These are phyloP conservation scores for Nymphalis c-album DNA, from an alignment of 2,888 invertebrate genomes.

Conservation along the genomic window DNA sequence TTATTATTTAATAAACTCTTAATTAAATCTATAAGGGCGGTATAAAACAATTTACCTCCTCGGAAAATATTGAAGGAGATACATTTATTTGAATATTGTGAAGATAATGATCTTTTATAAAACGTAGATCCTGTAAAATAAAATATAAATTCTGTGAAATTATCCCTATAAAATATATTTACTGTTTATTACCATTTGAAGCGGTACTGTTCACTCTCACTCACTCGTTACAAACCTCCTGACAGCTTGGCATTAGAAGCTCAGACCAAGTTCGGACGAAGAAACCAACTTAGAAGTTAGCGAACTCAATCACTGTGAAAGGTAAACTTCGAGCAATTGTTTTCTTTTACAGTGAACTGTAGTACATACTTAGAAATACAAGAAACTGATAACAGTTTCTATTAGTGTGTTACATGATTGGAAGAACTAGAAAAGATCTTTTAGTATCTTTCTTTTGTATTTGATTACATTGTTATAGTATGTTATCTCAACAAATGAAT, in stretches of 20 bases:
- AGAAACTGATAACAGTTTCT: conserved; percentile 23
- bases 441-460: background rate
- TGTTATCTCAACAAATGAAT: no score
- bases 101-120: no score
- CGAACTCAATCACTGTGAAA: conserved; percentile 72
- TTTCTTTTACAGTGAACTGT: conserved; percentile 65
- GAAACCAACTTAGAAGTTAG: conserved; percentile 76
- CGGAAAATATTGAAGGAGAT: no score
- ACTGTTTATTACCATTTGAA: conserved; percentile 2
- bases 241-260: conserved; percentile 33
- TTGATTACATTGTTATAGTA: background rate
- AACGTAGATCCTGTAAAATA: background rate
- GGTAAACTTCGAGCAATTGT: conserved; percentile 70
- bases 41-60: no score
- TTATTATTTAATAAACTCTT: no score
- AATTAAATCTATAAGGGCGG: no score
- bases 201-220: conserved; percentile 13
- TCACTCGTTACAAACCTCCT: conserved; percentile 14
- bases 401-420: conserved; percentile 3
- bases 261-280: conserved; percentile 52
- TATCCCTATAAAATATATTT: background rate
- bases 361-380: conserved; percentile 32
- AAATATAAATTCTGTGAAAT: background rate
- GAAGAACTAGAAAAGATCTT: background rate
- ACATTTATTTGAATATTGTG: no score